Conservation (phyloP, 2,113 vertebrate species). For the Sclerurus mexicanus region DNA sequence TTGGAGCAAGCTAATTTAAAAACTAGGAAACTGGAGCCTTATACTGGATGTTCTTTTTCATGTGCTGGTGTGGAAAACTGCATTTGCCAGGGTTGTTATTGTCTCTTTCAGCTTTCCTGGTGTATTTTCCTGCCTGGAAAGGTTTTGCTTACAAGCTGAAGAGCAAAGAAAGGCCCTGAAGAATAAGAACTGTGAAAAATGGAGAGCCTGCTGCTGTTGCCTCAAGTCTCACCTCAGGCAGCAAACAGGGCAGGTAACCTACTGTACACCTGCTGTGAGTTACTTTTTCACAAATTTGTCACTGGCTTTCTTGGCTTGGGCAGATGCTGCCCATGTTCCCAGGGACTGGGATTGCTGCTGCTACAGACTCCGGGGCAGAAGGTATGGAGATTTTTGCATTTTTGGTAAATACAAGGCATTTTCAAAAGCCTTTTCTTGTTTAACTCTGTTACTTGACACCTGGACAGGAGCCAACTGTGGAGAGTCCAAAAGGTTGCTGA, state of each 20-base stretch:
- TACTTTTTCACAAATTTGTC: background rate
- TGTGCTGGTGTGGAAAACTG: background rate
- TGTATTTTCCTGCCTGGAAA: background rate
- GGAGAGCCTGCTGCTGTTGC: background rate
- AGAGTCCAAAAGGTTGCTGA: background rate
- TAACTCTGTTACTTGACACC: background rate
- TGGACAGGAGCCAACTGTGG: background rate
- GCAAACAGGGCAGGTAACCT: fast-evolving
- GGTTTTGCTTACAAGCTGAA: background rate
- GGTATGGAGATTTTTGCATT: background rate
- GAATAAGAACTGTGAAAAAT: background rate
- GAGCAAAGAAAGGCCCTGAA: background rate
- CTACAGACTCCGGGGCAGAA: background rate
- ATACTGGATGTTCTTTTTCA: background rate
- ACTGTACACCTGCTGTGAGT: background rate
- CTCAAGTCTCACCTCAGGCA: background rate
- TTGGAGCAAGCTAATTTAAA: background rate
- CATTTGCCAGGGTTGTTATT: background rate
- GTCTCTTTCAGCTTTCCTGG: background rate
- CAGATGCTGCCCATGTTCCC: background rate
- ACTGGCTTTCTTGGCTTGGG: background rate
- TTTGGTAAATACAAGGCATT: background rate
- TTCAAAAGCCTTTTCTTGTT: background rate
- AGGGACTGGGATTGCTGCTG: background rate
- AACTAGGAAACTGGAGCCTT: fast-evolving